phyloP scores from a whole-genome alignment of 2,113 vertebrate genomes.

The Syrrhaptes paradoxus region DNA sequence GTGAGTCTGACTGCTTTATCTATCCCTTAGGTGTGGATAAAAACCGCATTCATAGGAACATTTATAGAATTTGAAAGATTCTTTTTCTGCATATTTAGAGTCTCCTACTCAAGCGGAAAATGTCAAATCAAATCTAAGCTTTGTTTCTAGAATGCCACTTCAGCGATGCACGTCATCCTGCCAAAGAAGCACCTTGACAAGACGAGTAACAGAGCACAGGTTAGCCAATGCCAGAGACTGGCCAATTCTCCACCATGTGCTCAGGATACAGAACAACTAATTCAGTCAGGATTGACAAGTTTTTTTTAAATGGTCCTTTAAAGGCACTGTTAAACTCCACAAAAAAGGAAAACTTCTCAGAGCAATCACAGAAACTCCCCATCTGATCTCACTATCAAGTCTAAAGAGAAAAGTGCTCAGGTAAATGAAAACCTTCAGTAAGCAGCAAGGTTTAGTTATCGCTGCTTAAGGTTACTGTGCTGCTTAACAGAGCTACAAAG shows the following conservation, averaged over 20 bases:
- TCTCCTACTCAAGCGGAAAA: not conserved
- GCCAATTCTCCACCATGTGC: not conserved
- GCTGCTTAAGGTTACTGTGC: not conserved
- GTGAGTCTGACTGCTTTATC: not conserved
- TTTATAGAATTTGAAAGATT: constrained; percentile 5
- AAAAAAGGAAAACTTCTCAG: not conserved
- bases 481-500: not conserved
- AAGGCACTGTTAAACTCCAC: not conserved
- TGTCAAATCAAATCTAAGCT: constrained; percentile 28
- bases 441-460: not conserved
- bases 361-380: not conserved
- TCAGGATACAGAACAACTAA: not conserved
- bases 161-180: not conserved
- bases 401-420: not conserved
- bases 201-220: not conserved
- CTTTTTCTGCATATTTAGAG: constrained; percentile 46
- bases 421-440: not conserved
- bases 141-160: not conserved
- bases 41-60: not conserved
- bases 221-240: not conserved
- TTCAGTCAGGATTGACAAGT: not conserved
- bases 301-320: not conserved
- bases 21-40: not conserved
- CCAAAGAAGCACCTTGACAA: not conserved
- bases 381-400: not conserved